Evolutionary conservation across 2,797 vertebrate genomes (phyloP), one percentile per base, ranked within the genome.

Genomic region (Takifugu rubripes): DNA sequence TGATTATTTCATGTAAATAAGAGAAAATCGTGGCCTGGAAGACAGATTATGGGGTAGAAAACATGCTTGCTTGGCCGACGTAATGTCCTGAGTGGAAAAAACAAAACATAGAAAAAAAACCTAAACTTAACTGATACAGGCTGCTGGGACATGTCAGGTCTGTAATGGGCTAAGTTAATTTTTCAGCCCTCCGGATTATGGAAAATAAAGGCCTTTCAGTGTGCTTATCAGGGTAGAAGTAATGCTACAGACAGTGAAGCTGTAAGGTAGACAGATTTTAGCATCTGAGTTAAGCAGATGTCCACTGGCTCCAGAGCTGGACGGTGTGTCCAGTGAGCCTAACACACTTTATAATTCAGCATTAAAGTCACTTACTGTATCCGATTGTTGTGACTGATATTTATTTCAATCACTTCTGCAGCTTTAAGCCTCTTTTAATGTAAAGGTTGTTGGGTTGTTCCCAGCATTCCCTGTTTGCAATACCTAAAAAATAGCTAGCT

Each of bases 171-270:
- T 44, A 47, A 36, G 47, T 58, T 53, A n/a, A 43, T 27, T 1
- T 14, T 58, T 25, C 49, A 56, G 15, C 49, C 51, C 25, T 65
- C 24, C 33, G 25, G 6, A 54, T 6, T 49, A 10, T 25, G 17
- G 33, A 45, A 29, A 43, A 0, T 56, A 1, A 65, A 68, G 6
- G 5, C 50, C 31, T 25, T 59, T 64, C 21, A 45, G 49, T 45
- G 26, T 54, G 64, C 63, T 64, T 64, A 64, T 53, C 63, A 62
- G 70, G n/a, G 42, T 42, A 52, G 62, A 71, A 77, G 62, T 66
- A 69, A 79, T 76, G 27, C 65, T 42, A 16, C 29, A 26, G 47
- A 71, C 52, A 33, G 49, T 60, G 16, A 56, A 70, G 53, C 61
- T 2, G 25, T 52, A 43, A 73, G 26, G 47, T 17, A 36, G 48